Conservation (phyloP, 2,888 invertebrate genomes). For the Tetropium fuscum region DNA sequence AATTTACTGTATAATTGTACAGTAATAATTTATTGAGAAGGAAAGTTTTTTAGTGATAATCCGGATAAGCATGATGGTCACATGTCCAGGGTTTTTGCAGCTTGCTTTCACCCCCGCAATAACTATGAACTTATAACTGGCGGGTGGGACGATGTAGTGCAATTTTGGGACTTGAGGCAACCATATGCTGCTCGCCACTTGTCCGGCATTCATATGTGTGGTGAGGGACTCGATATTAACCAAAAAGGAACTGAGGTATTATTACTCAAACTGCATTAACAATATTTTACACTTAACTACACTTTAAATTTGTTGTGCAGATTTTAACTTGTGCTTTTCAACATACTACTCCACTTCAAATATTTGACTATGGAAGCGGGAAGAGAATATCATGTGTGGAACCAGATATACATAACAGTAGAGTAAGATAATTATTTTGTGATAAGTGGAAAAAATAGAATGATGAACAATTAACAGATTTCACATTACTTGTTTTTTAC, state of each 20-base stretch:
- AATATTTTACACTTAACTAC: slow-evolving; percentile 6
- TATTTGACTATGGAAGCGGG: slow-evolving; percentile 77
- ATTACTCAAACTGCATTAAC: not conserved
- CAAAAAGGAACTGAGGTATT: slow-evolving; percentile 72
- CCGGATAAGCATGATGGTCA: slow-evolving; percentile 70
- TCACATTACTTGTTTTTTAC: no score
- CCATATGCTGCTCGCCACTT: slow-evolving; percentile 72
- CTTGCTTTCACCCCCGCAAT: slow-evolving; percentile 74
- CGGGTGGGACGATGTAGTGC: slow-evolving; percentile 76
- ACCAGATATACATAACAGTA: slow-evolving; percentile 66
- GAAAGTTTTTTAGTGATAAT: slow-evolving; percentile 63
- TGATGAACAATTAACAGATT: no score
- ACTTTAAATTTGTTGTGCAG: slow-evolving; percentile 59
- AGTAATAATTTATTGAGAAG: slow-evolving; percentile 14
- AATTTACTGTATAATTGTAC: not conserved
- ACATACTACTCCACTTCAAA: slow-evolving; percentile 71
- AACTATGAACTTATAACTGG: slow-evolving; percentile 76
- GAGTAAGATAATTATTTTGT: slow-evolving; percentile 44
- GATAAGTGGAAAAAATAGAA: not conserved
- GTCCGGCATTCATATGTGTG: slow-evolving; percentile 74
- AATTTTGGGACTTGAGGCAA: slow-evolving; percentile 77
- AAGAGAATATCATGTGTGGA: slow-evolving; percentile 72
- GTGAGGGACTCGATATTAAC: slow-evolving; percentile 76
- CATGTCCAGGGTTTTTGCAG: slow-evolving; percentile 73
- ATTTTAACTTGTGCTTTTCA: slow-evolving; percentile 76